A percentile compares a stretch with the other conserved stretches of the same genome.
These are phyloP conservation scores for Chalcosyrphus nemorum DNA, from an alignment of 2,888 invertebrate genomes.

Conservation along the genomic window DNA sequence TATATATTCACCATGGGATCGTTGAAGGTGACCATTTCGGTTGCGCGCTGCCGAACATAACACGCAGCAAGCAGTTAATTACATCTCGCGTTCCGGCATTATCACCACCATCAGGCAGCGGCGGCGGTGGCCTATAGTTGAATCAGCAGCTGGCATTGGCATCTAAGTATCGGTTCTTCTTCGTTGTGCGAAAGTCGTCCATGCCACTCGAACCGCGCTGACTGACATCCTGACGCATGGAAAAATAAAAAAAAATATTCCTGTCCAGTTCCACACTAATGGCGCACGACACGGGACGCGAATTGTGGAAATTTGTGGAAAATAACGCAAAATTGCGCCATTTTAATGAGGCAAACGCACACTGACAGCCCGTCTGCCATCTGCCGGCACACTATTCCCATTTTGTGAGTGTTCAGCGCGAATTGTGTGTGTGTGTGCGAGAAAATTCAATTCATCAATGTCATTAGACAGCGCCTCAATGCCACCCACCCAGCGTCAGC, in stretches of 20 bases:
- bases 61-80: slow-evolving; percentile 74
- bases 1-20: slow-evolving; percentile 45
- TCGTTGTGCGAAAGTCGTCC: neutral
- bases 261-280: slow-evolving; percentile 23
- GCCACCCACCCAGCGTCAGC: no score
- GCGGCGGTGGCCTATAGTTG: neutral
- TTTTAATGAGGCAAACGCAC: slow-evolving; percentile 44
- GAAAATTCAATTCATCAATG: slow-evolving; percentile 68
- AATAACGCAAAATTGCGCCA: slow-evolving; percentile 21
- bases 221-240: slow-evolving; percentile 1
- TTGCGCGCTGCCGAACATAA: slow-evolving; percentile 73
- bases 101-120: slow-evolving; percentile 35
- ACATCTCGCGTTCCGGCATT: slow-evolving; percentile 66
- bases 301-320: slow-evolving; percentile 3
- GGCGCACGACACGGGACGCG: slow-evolving; percentile 17
- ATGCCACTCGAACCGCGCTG: neutral
- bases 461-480: slow-evolving; percentile 27
- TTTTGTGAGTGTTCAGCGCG: slow-evolving; percentile 20
- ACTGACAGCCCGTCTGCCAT: slow-evolving; percentile 14
- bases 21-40: slow-evolving; percentile 70
- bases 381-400: slow-evolving; percentile 1
- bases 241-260: neutral
- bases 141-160: slow-evolving; percentile 38
- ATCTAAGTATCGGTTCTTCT: slow-evolving; percentile 35
- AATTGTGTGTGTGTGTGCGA: slow-evolving; percentile 2